A percentile compares a stretch with the other conserved stretches of the same genome.
These are phyloP conservation scores for Albula glossodonta DNA, from an alignment of 2,113 vertebrate species.

Conservation along the genomic window DNA sequence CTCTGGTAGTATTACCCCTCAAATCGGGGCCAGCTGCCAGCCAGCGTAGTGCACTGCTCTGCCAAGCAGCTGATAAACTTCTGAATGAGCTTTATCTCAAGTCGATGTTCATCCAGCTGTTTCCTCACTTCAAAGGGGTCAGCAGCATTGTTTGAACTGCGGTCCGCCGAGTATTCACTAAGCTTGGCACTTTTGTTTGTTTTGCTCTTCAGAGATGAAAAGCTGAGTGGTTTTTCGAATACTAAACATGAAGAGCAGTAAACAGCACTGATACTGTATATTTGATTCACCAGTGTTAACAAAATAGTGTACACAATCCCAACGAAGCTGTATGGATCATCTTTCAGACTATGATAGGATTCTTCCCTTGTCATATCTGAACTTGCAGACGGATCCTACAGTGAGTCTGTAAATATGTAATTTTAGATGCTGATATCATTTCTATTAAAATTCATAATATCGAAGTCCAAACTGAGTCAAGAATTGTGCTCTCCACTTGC, in stretches of 20 bases:
- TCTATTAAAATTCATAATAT: neutral
- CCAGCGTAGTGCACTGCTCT: neutral
- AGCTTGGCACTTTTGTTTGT: conserved; percentile 1
- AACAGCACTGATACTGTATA: neutral
- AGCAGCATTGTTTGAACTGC: conserved; percentile 5
- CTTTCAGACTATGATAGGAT: neutral
- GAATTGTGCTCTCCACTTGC: too few species aligned
- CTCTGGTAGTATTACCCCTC: conserved; percentile 15
- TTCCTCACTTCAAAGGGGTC: conserved; percentile 21
- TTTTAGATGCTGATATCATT: neutral
- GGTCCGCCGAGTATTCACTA: neutral
- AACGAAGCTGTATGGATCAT: neutral
- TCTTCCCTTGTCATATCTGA: neutral
- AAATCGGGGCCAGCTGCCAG: neutral
- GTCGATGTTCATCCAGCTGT: conserved; percentile 30
- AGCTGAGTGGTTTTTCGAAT: neutral
- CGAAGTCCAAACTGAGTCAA: neutral
- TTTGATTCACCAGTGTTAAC: neutral
- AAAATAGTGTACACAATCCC: conserved; percentile 2
- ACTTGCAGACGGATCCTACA: neutral
- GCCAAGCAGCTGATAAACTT: conserved; percentile 21
- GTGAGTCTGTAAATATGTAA: neutral
- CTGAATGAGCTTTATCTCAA: conserved; percentile 24
- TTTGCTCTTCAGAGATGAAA: neutral
- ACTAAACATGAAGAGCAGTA: neutral